Evolutionary conservation across 2,888 invertebrate species (phyloP), one percentile per base, ranked within the genome.

Genomic region (Mythimna loreyi): DNA sequence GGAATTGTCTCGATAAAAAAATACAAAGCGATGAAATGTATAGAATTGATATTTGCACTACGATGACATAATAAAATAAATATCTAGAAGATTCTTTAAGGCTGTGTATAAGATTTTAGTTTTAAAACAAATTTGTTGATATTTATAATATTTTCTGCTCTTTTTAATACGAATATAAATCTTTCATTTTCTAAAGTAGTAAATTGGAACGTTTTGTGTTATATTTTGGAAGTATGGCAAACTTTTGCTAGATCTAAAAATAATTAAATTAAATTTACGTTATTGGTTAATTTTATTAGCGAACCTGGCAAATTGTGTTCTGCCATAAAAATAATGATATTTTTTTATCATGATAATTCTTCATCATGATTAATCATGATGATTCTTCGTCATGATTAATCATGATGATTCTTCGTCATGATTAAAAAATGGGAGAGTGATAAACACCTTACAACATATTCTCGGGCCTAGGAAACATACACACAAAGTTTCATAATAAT

Each of bases 81-180:
- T 9, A 11, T 45, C 19, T 78, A 78, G 52, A 60, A 78, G 28
- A 73, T 58, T 55, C 58, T 62, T 30, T 73, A 61, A 65, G 80
- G 74, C 80, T 79, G 80, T 79, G 74, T 78, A 49, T 66, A 60
- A 66, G 57, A 66, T 21, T 65, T 79, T 72, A 53, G 65, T 65
- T 73, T 75, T 72, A 45, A 65, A 58, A 53, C 16, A 47, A 60
- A 60, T 57, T 19, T 5, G 45, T n/a, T 11, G 0, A 11, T 50
- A 16, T 61, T 62, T 79, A 43, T 40, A 16, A 13, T 16, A 4
- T 78, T 73, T 73, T 66, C 7, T 62, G n/a, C 21, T 16, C 1
- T 40, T 58, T 52, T 72, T 28, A 28, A 33, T 33, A 50, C 11
- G 19, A 33, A 73, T 23, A 63, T 21, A 21, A 13, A 11, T 36